Evolutionary conservation across 2,113 vertebrate species (phyloP).

Genomic region (Tragulus kanchil): DNA sequence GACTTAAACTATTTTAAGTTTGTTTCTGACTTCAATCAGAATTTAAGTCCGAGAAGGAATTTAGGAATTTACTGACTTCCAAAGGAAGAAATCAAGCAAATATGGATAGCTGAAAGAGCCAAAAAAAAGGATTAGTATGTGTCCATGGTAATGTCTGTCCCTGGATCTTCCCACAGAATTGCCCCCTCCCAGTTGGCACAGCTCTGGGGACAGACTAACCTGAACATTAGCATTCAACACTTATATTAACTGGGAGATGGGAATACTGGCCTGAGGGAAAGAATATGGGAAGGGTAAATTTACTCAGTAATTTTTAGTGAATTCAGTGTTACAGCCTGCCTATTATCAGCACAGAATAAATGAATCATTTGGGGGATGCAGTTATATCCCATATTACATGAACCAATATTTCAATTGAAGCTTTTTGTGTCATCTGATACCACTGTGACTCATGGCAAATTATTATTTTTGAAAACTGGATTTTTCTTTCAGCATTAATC

Average conservation of each 20-base stretch:
- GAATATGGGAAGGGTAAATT: not conserved
- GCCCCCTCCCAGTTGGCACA: not conserved
- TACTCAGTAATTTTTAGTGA: not conserved
- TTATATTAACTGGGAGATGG: not conserved
- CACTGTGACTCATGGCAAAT: not conserved
- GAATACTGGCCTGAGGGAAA: not conserved
- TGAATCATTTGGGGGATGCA: not conserved
- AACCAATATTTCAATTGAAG: not conserved
- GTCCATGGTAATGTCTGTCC: not conserved
- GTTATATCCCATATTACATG: not conserved
- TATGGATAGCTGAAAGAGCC: not conserved
- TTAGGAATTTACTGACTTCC: not conserved
- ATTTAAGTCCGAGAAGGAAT: not conserved
- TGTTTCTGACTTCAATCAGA: not conserved
- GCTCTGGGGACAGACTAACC: accelerated
- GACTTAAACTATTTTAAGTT: not conserved
- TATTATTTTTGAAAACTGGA: not conserved
- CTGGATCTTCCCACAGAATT: not conserved
- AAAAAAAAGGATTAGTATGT: not conserved
- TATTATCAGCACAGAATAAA: not conserved
- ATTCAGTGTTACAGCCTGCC: not conserved
- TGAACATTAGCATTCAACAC: not conserved
- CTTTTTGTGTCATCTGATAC: not conserved
- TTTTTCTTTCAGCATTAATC: not conserved
- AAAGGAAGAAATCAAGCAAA: not conserved